A percentile compares a stretch with the other conserved stretches of the same genome.
phyloP scores from a whole-genome alignment of 2,797 vertebrate genomes.

The Falco naumanni region DNA sequence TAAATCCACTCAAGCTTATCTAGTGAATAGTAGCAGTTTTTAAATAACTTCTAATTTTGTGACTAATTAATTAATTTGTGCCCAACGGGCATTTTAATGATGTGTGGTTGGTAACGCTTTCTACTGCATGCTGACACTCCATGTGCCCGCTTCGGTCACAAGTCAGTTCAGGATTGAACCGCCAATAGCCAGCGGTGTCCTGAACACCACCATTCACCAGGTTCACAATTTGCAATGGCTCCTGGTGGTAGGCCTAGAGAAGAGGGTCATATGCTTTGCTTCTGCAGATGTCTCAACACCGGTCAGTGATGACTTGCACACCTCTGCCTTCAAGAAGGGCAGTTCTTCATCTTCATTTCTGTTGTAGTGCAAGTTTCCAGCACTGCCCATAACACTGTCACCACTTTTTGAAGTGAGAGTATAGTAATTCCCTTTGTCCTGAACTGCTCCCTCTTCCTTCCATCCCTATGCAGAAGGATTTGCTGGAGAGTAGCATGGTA shows the following conservation, averaged over 20 bases:
- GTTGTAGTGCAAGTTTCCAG: neutral
- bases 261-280: neutral
- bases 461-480: neutral
- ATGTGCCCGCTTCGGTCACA: neutral
- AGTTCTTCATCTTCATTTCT: neutral
- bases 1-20: neutral
- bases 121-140: neutral
- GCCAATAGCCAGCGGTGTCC: neutral
- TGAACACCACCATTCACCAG: neutral
- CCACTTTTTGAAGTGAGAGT: neutral
- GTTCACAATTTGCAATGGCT: neutral
- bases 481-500: neutral
- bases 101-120: neutral
- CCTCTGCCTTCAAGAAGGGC: neutral
- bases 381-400: neutral
- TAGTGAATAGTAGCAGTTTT: neutral
- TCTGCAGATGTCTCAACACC: neutral
- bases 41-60: neutral
- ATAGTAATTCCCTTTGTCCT: neutral
- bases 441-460: neutral
- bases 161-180: neutral
- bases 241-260: neutral
- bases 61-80: neutral
- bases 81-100: neutral
- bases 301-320: neutral